These are phyloP conservation scores for Microcebus griseorufus DNA, from an alignment of 2,113 vertebrate species.

Conservation along the genomic window DNA sequence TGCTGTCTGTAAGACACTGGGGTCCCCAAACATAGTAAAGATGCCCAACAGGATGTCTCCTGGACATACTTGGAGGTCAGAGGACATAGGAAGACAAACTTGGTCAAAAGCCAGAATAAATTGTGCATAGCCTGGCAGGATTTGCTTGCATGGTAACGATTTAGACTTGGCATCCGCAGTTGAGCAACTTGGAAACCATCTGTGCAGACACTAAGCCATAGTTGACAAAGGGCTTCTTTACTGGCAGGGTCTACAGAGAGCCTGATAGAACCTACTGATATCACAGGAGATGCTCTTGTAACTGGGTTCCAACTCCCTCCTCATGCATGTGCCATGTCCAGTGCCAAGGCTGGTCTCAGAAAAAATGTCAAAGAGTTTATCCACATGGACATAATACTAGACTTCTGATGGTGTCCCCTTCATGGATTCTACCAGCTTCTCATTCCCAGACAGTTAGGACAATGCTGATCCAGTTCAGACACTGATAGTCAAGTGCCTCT, in stretches of 20 bases:
- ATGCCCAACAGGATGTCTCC: neutral
- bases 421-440: neutral
- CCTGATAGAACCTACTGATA: neutral
- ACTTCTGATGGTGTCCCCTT: neutral
- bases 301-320: neutral
- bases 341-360: neutral
- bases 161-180: neutral
- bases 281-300: neutral
- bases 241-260: neutral
- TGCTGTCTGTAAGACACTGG: neutral
- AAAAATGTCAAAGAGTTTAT: neutral
- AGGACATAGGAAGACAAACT: neutral
- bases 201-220: neutral
- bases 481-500: neutral
- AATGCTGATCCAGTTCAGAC: neutral
- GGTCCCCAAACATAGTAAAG: neutral
- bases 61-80: neutral
- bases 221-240: neutral
- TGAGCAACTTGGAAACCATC: neutral
- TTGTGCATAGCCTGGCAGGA: neutral
- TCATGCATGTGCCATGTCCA: neutral
- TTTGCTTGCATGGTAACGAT: neutral
- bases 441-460: neutral
- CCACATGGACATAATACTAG: neutral
- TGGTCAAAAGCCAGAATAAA: slow-evolving; percentile 3